Conservation (phyloP, 2,888 invertebrate species). For the Polia nebulosa region DNA sequence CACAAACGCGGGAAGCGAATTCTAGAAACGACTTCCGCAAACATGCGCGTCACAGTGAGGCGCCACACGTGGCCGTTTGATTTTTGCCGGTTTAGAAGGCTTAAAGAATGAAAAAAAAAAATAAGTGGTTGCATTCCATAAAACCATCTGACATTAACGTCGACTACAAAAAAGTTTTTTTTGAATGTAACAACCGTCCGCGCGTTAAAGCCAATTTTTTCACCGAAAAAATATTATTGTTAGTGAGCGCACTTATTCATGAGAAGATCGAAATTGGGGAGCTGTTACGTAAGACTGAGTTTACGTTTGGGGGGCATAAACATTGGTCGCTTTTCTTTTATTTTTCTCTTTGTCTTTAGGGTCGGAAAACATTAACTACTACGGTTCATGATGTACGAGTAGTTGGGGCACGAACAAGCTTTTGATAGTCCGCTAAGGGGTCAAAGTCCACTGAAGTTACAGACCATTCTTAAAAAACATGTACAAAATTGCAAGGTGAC, state of each 20-base stretch:
- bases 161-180: neutral
- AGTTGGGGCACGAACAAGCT: neutral
- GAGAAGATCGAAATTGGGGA: slow-evolving; percentile 48
- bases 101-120: too few relatives aligned
- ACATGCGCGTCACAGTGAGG: slow-evolving; percentile 66
- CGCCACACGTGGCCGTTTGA: slow-evolving; percentile 54
- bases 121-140: neutral
- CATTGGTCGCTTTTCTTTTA: slow-evolving; percentile 25
- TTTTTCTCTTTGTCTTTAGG: slow-evolving; percentile 16
- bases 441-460: too few relatives aligned
- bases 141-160: neutral
- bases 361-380: slow-evolving; percentile 17
- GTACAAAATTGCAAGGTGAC: neutral
- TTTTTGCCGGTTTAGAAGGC: too few relatives aligned
- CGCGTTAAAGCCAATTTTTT: slow-evolving; percentile 13
- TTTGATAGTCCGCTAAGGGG: slow-evolving; percentile 2
- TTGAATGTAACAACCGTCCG: neutral
- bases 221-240: slow-evolving; percentile 40
- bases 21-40: slow-evolving; percentile 84
- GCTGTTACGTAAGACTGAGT: slow-evolving; percentile 43
- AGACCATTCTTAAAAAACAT: neutral
- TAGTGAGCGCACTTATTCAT: slow-evolving; percentile 56
- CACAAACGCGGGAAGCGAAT: slow-evolving; percentile 85
- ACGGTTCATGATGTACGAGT: slow-evolving; percentile 4
- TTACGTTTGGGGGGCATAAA: slow-evolving; percentile 40